Evolutionary conservation across 2,888 invertebrate species (phyloP), one percentile per base, ranked within the genome.

Genomic region (Agelastica alni): DNA sequence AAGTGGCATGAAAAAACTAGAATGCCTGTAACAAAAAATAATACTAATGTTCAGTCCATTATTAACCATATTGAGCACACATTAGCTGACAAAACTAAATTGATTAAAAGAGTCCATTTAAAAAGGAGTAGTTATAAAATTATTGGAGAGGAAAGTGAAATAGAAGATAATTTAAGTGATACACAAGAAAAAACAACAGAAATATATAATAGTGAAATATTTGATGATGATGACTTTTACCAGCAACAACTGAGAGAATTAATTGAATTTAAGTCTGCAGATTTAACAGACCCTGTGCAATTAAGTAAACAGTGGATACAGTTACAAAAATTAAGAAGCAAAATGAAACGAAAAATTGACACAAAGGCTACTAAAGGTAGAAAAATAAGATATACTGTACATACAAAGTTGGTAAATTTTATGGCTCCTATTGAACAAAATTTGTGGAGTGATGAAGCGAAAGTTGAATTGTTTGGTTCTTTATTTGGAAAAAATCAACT

Each of bases 141-240:
- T 47, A 69, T 89, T 36, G 90, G 90, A 39, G 53, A 59, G 36
- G 83, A 85, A 22, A 22, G 18, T 4, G 22, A 36, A 5, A 37
- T 51, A 43, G 30, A 67, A 65, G 71, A 56, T 26, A 47, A 54
- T 13, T 51, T 53, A 37, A 44, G 43, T 18, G 63, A 49, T 61
- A 61, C 36, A 44, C 58, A 62, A n/a, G 32, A 45, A 28, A 30
- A 44, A 26, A 4, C 22, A 28, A 37, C 44, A 17, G 83, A 84
- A 62, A 85, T 87, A 64, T 84, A 86, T 60, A 87, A 91, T 69
- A 69, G 81, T 0, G 91, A 97, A 78, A 91, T 97, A 68, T 98
- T 93, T 78, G 96, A 98, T 75, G 98, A 98, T 71, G 91, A 91
- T 68, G 98, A 98, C 73, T 98, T 98, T 75, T 98, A 98, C 76